phyloP scores from a whole-genome alignment of 1,140 invertebrate species.

The Drosophila kikkawai region DNA sequence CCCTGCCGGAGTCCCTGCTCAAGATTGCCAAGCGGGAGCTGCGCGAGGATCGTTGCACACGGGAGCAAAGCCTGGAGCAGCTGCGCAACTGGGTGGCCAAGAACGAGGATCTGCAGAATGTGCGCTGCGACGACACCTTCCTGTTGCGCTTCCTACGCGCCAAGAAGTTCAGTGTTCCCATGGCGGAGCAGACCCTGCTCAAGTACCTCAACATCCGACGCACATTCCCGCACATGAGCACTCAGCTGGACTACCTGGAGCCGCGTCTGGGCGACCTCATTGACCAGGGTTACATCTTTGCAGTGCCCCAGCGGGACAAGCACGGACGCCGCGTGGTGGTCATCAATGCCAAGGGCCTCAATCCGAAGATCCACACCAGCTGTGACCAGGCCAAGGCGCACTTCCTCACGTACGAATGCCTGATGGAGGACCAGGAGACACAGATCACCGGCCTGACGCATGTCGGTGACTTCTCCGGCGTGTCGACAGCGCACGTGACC shows the following conservation, averaged over 20 bases:
- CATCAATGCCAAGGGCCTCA: slow-evolving; percentile 88
- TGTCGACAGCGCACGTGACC: slow-evolving; percentile 87
- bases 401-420: slow-evolving; percentile 89
- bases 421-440: slow-evolving; percentile 90
- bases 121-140: slow-evolving; percentile 90
- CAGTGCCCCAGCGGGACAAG: slow-evolving; percentile 90
- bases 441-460: slow-evolving; percentile 90
- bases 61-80: slow-evolving; percentile 87
- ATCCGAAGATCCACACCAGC: slow-evolving; percentile 88
- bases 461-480: slow-evolving; percentile 88
- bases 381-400: slow-evolving; percentile 89
- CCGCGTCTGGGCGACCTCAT: slow-evolving; percentile 88
- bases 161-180: slow-evolving; percentile 92
- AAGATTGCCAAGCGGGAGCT: slow-evolving; percentile 88
- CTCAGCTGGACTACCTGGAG: slow-evolving; percentile 89
- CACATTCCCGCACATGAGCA: slow-evolving; percentile 88
- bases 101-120: slow-evolving; percentile 88
- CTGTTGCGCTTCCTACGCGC: slow-evolving; percentile 91
- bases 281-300: slow-evolving; percentile 89
- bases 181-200: slow-evolving; percentile 91
- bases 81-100: slow-evolving; percentile 89
- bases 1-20: slow-evolving; percentile 84
- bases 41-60: slow-evolving; percentile 87
- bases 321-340: slow-evolving; percentile 90
- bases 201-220: slow-evolving; percentile 92